Percentiles rank a stretch among this genome's conserved stretches.
These are phyloP conservation scores for Dryas iulia DNA, from an alignment of 1,140 invertebrate species.

Conservation along the genomic window DNA sequence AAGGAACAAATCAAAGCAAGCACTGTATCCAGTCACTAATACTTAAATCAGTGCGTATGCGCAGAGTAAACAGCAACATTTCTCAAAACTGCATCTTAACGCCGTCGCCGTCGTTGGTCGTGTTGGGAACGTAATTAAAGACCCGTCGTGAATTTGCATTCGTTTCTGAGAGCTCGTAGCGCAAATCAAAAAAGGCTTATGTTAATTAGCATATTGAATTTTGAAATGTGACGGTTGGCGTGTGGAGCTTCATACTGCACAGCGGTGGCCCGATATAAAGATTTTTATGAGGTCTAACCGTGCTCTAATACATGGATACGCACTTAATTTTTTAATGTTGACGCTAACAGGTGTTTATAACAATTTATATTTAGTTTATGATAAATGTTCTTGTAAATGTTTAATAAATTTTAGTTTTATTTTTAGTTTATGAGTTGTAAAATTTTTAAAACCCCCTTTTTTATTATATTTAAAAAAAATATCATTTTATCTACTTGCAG, in stretches of 20 bases:
- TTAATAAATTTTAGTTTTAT: not conserved
- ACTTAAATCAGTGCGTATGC: conserved; percentile 57
- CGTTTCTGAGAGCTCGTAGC: conserved; percentile 72
- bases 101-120: conserved; percentile 67
- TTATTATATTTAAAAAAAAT: too few relatives aligned
- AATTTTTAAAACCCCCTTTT: too few relatives aligned
- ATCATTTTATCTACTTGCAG: too few relatives aligned
- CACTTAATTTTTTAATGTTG: conserved; percentile 12
- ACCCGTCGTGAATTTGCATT: conserved; percentile 68
- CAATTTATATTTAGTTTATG: not conserved
- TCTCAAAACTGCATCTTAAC: conserved; percentile 76
- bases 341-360: conserved; percentile 19
- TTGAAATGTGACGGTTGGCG: conserved; percentile 75
- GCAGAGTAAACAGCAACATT: conserved; percentile 54
- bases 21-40: conserved; percentile 63
- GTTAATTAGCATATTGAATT: conserved; percentile 80
- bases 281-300: conserved; percentile 52
- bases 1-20: conserved; percentile 27
- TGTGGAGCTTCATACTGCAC: conserved; percentile 62
- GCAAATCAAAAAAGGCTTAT: conserved; percentile 69
- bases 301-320: conserved; percentile 39
- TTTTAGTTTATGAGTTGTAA: not conserved
- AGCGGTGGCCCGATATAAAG: conserved; percentile 64
- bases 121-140: conserved; percentile 76
- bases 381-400: conserved; percentile 1